These are phyloP conservation scores for Cisticola juncidis DNA, from an alignment of 2,113 vertebrate genomes.

Conservation along the genomic window DNA sequence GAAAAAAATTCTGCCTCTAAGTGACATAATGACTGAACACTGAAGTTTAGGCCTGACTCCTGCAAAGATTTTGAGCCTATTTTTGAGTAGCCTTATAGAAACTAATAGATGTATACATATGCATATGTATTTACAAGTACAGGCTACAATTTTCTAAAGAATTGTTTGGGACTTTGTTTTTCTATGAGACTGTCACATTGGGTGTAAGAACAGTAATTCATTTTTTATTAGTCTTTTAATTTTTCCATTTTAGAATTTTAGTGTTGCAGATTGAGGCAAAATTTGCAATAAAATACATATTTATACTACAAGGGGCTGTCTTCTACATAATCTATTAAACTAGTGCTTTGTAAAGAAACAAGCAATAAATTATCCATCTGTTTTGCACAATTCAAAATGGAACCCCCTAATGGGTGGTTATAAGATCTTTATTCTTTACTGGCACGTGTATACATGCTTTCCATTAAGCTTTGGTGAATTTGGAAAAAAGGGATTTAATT, in stretches of 20 bases:
- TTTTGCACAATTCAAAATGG: slow-evolving; percentile 7
- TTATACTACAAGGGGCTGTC: background rate
- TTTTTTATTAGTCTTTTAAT: background rate
- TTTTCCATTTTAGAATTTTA: slow-evolving; percentile 10
- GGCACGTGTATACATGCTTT: background rate
- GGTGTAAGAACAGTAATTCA: background rate
- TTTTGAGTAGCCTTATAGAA: background rate
- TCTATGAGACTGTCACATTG: background rate
- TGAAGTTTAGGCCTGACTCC: background rate
- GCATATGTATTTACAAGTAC: background rate
- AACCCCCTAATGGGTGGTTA: background rate
- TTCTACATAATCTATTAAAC: background rate
- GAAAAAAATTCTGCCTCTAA: background rate
- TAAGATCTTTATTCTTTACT: slow-evolving; percentile 26
- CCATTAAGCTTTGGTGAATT: slow-evolving; percentile 73
- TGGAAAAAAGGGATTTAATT: slow-evolving; percentile 83
- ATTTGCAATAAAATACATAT: background rate
- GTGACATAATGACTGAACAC: background rate
- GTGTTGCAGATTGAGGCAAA: background rate
- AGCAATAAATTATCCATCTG: background rate
- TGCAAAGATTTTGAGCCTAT: background rate
- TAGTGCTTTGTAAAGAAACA: background rate
- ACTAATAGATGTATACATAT: fast-evolving
- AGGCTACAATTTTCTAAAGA: background rate
- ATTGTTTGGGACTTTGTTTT: background rate